These are phyloP conservation scores for Cirrhinus molitorella DNA, from an alignment of 2,797 vertebrate species.

Conservation along the genomic window DNA sequence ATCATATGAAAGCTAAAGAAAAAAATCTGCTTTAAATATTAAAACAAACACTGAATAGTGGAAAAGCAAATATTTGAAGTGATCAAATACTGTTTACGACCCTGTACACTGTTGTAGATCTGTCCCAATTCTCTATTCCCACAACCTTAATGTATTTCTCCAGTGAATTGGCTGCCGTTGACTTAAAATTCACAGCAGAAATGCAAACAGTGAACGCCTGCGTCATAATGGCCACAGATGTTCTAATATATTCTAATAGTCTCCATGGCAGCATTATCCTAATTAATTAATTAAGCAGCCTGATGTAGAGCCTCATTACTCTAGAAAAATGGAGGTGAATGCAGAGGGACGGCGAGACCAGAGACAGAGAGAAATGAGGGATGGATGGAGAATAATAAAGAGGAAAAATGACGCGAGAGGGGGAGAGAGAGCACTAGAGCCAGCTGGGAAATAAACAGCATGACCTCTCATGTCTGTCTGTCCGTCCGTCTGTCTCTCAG, in stretches of 20 bases:
- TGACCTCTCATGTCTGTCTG: constrained; percentile 42
- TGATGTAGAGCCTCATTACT: constrained; percentile 50
- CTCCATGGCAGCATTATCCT: constrained; percentile 47
- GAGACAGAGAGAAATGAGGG: constrained; percentile 17
- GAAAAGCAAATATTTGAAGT: background rate
- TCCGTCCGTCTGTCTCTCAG: constrained; percentile 31
- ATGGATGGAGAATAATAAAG: constrained; percentile 23
- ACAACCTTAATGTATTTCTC: background rate
- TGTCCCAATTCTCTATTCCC: background rate
- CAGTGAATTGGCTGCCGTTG: background rate
- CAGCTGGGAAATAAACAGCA: constrained; percentile 30
- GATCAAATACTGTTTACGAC: background rate
- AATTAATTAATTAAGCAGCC: constrained; percentile 50
- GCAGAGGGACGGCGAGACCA: constrained; percentile 16
- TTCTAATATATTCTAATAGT: constrained; percentile 46
- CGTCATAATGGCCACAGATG: constrained; percentile 38
- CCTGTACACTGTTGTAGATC: background rate
- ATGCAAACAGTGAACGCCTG: constrained; percentile 2
- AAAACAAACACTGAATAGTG: background rate
- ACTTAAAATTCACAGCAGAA: background rate
- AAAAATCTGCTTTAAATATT: background rate
- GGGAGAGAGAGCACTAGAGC: background rate
- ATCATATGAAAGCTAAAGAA: background rate
- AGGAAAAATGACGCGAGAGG: background rate
- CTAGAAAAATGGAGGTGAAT: constrained; percentile 36